Evolutionary conservation across 2,888 invertebrate genomes (phyloP), one percentile per base, ranked within the genome.

Genomic region (Pycnomerus fuliginosus): DNA sequence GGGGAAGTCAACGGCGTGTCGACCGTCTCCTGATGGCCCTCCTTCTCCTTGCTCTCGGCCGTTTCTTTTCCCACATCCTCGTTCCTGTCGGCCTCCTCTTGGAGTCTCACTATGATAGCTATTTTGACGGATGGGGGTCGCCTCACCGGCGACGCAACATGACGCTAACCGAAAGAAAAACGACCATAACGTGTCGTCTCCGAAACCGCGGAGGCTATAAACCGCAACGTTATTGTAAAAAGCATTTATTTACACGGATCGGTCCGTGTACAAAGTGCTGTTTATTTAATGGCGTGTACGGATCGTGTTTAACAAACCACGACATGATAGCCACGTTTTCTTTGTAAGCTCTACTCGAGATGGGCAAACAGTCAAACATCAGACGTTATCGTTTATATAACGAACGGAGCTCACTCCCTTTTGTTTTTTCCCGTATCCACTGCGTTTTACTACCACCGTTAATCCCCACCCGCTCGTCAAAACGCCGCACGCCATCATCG

Each of bases 81-180:
- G 58, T 76, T 72, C 10, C 11, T 16, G 41, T 56, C 49, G 32
- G 53, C 51, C 49, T 56, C 64, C 74, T 81, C 82, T 72, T 81
- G 81, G 71, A 80, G 77, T 74, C 80, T 76, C 81, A 82, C 82
- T 77, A 82, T 82, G 80, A 78, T 77, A 73, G 78, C 80, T 67
- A 74, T 80, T 48, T 56, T 65, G 64, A 48, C 52, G 48, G 53
- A 33, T 48, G 44, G 31, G n/a, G n/a, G n/a, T n/a, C n/a, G n/a
- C n/a, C n/a, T n/a, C n/a, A n/a, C n/a, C n/a, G n/a, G n/a, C n/a
- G 20, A 20, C 8, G 5, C 20, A 4, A 20, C 20, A 15, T 24
- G 32, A 36, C 20, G 27, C 32, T 36, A 31, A 28, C 34, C 29
- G 22, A 34, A 8, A 20, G 20, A 20, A 8, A 20, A 20, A 20